phyloP scores from a whole-genome alignment of 2,113 vertebrate species.

The Aegithalos caudatus region DNA sequence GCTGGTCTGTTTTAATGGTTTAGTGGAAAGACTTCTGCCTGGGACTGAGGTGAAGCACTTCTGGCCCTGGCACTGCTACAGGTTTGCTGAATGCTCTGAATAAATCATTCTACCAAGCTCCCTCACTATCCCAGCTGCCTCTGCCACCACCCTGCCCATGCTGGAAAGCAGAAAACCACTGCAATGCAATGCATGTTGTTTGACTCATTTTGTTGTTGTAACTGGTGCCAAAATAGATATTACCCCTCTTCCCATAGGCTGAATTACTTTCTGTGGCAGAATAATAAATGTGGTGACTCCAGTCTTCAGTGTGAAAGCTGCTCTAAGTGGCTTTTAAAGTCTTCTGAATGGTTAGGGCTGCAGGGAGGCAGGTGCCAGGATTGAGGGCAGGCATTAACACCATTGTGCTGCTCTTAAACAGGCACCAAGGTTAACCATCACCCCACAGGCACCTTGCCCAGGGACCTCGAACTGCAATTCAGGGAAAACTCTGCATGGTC shows the following conservation, averaged over 20 bases:
- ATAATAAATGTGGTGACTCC: background rate
- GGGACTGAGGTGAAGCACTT: background rate
- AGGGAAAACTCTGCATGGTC: background rate
- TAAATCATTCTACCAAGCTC: background rate
- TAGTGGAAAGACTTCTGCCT: background rate
- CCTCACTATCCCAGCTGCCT: background rate
- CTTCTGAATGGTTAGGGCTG: background rate
- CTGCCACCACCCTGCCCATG: background rate
- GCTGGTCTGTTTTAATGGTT: background rate
- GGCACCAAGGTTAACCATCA: slow-evolving; percentile 9
- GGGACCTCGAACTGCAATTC: background rate
- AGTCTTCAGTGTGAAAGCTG: background rate
- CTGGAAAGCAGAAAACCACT: background rate
- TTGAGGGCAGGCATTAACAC: background rate
- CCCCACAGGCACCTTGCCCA: background rate
- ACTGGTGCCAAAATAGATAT: background rate
- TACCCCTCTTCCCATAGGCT: background rate
- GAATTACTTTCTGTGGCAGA: background rate
- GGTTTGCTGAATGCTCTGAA: fast-evolving
- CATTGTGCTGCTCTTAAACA: background rate
- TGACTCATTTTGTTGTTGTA: background rate
- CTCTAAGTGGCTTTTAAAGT: background rate
- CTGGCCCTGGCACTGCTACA: background rate
- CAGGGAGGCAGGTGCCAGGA: background rate
- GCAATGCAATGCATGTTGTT: background rate